Evolutionary conservation across 2,888 invertebrate species (phyloP).

Genomic region (Drosophila anomelani): DNA sequence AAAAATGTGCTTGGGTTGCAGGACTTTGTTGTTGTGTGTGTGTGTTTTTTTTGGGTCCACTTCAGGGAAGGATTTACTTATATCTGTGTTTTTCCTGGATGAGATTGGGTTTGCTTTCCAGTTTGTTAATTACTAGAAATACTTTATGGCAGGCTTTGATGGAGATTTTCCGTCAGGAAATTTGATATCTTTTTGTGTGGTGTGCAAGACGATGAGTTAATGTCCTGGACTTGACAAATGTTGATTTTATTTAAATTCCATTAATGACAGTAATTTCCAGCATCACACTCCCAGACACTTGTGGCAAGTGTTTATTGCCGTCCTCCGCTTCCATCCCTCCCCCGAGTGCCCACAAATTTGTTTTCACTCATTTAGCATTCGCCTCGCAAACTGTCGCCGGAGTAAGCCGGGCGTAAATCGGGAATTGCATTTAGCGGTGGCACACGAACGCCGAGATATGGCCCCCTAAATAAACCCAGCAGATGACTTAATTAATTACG

Average conservation of each 20-base stretch:
- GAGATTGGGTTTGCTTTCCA: constrained; percentile 31
- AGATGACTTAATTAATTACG: constrained; percentile 58
- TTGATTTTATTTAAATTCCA: constrained; percentile 33
- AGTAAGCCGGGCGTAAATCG: constrained; percentile 36
- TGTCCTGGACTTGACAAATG: constrained; percentile 36
- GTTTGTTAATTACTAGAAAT: constrained; percentile 34
- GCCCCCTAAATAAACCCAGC: constrained; percentile 26
- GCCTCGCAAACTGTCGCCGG: constrained; percentile 33
- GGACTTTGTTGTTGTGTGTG: not conserved
- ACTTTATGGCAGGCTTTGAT: constrained; percentile 9
- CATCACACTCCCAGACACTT: constrained; percentile 21
- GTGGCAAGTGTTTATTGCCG: constrained; percentile 26
- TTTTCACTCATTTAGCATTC: constrained; percentile 38
- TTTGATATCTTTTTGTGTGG: constrained; percentile 28
- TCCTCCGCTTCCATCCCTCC: not conserved
- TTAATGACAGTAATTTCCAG: constrained; percentile 21
- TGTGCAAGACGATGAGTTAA: constrained; percentile 18
- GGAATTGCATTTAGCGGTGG: constrained; percentile 36
- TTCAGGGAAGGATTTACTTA: constrained; percentile 34
- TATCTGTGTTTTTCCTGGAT: constrained; percentile 22
- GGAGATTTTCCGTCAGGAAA: constrained; percentile 16
- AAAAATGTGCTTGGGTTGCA: constrained; percentile 26
- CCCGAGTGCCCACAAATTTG: constrained; percentile 31
- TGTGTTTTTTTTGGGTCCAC: not conserved
- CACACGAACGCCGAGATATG: constrained; percentile 19